Base-by-base conservation (phyloP, 2,797 vertebrate species). In the Argya squamiceps region DNA sequence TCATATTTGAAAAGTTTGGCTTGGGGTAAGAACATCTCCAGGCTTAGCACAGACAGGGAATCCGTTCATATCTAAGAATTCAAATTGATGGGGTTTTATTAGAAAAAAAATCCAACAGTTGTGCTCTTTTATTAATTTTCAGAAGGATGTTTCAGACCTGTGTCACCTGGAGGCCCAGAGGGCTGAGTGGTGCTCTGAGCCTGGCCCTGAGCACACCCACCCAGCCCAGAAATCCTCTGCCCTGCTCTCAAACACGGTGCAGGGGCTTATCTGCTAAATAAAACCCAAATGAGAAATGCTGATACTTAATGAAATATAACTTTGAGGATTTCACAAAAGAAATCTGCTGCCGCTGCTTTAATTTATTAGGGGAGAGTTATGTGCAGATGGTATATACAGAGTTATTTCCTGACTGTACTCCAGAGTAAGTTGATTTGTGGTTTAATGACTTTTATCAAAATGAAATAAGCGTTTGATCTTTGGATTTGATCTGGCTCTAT, bases 361-460 rank as follows among this genome's bases (percentile, higher is more conserved):
- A 79, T 91, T 96, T 95, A 94, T 92, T 89, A 92, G 93, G 62
- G 65, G 47, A 76, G 79, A 78, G 83, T 93, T 96, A 86, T 81
- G 84, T 94, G 91, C 95, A 95, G 95, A 96, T 95, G 95, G 96
- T 76, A 91, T 58, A 93, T 65, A 84, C 89, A 58, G 90, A 97
- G 93, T 95, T 95, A 96, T 97, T 96, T 96, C 93, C 96, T 97
- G 95, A 93, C 92, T 59, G 41, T 74, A 92, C 93, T 93, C 93
- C 84, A 87, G 32, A 92, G 84, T 93, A 89, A 96, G 96, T 95
- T 97, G 97, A 97, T 97, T 96, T 82, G 37, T 94, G 86, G 96
- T 96, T 97, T 98, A 97, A 97, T 97, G 92, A 97, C 97, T 98
- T 97, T 97, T 97, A 98, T 97, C 97, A 95, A 95, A 97, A 97